Evolutionary conservation across 2,113 vertebrate genomes (phyloP), one percentile per base, ranked within the genome.

Genomic region (Saguinus imperator): DNA sequence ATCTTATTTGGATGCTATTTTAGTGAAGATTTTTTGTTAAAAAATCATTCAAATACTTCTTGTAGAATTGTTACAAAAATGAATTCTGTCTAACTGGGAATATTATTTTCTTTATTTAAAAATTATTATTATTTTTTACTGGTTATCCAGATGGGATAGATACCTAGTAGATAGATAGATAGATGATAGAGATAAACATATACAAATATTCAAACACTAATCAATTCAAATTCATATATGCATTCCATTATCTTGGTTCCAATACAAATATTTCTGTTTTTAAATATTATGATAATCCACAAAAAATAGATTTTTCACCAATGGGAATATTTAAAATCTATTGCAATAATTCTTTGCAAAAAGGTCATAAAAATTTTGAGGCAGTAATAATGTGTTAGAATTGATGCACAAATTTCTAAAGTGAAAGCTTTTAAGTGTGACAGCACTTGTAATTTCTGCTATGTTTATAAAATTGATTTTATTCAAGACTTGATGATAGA

Each of bases 401-500:
- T 23, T 87, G 35, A 27, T 68, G 9, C 23, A 45, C 11, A 68
- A 20, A 61, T 40, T 94, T 75, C 27, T 79, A 70, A 68, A 73
- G 73, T 52, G 64, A 83, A 29, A 86, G 18, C 3, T 87, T 81
- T 82, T 73, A 87, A 86, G 20, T 32, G 17, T 82, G n/a, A n/a
- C 13, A 83, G 55, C 25, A 80, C 20, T 6, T 16, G 57, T 43
- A 75, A 58, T 79, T 96, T 95, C 76, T 94, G 76, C 58, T 45
- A 11, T 70, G 21, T 89, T 85, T 82, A 79, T 95, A 77, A 94
- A 97, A 83, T 35, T 83, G 20, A 55, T 91, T 52, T 92, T 45
- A 80, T 75, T 91, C 32, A 61, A 89, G 17, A 12, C 57, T 91
- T 83, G 61, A 13, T 89, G 84, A 79, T 7, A 68, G 75, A 94